A percentile compares a stretch with the other conserved stretches of the same genome.
Evolutionary conservation across 2,888 invertebrate genomes (phyloP).

Genomic region (Luperina nickerlii): DNA sequence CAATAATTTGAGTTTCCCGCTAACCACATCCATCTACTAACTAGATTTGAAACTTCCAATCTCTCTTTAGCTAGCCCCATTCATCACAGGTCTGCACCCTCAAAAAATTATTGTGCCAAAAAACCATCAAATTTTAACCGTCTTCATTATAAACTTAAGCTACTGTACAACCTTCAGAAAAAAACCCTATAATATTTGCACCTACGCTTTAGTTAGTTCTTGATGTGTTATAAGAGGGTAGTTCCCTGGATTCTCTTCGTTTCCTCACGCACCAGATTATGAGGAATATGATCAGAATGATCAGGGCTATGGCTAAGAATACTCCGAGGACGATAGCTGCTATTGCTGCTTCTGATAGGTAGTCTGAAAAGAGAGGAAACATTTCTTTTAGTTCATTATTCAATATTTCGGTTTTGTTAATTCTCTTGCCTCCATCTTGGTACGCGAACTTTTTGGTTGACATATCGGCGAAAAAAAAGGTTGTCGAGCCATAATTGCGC

Average conservation of each 20-base stretch:
- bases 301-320: slow-evolving; percentile 91
- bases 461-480: too few relatives aligned
- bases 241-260: slow-evolving; percentile 89
- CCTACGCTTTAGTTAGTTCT: slow-evolving; percentile 23
- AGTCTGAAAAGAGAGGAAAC: slow-evolving; percentile 80
- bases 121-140: neutral
- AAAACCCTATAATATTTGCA: slow-evolving; percentile 1
- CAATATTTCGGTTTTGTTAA: too few relatives aligned
- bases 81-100: neutral
- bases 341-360: slow-evolving; percentile 89
- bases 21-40: neutral
- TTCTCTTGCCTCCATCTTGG: too few relatives aligned
- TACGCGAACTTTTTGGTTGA: too few relatives aligned
- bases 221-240: slow-evolving; percentile 86
- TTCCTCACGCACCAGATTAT: slow-evolving; percentile 91
- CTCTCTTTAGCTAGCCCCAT: neutral
- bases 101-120: neutral
- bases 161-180: slow-evolving; percentile 17
- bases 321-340: slow-evolving; percentile 93
- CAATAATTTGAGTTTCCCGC: neutral
- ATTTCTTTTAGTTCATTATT: too few relatives aligned
- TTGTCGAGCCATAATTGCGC: too few relatives aligned
- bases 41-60: neutral
- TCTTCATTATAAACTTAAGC: neutral
- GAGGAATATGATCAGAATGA: slow-evolving; percentile 90